phyloP scores from a whole-genome alignment of 2,797 vertebrate species.

The Etheostoma nigrum region DNA sequence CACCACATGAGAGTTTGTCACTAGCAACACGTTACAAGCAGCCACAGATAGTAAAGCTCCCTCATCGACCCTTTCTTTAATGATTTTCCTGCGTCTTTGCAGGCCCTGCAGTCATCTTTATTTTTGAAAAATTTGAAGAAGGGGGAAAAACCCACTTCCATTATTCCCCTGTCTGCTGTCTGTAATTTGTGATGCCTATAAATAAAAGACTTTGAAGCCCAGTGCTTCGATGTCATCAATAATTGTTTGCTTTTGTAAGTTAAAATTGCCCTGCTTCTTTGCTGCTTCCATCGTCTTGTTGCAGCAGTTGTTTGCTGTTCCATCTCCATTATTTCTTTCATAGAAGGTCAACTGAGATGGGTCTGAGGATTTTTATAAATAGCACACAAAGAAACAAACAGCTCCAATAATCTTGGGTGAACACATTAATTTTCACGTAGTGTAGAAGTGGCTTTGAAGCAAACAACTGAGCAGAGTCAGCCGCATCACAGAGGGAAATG shows the following conservation, averaged over 20 bases:
- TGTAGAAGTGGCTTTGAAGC: slow-evolving; percentile 31
- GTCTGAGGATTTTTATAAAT: slow-evolving; percentile 46
- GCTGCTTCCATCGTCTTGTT: slow-evolving; percentile 13
- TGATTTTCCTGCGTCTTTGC: slow-evolving; percentile 23
- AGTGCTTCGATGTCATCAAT: slow-evolving; percentile 53
- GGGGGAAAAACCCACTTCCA: slow-evolving; percentile 9
- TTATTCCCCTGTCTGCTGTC: slow-evolving; percentile 36
- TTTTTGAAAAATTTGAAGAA: slow-evolving; percentile 45
- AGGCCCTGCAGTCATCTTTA: slow-evolving; percentile 35
- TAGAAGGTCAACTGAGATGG: slow-evolving; percentile 38
- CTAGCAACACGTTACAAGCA: slow-evolving; percentile 22
- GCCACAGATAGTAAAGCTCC: slow-evolving; percentile 26
- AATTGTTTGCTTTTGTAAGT: slow-evolving; percentile 61
- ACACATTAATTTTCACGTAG: slow-evolving; percentile 15
- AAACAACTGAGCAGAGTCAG: slow-evolving; percentile 19
- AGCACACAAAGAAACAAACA: slow-evolving; percentile 36
- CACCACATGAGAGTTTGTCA: background rate
- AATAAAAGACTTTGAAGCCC: slow-evolving; percentile 66
- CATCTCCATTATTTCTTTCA: slow-evolving; percentile 30
- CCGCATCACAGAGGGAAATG: slow-evolving; percentile 9
- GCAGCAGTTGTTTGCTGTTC: slow-evolving; percentile 29
- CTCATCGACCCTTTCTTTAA: slow-evolving; percentile 34
- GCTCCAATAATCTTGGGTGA: slow-evolving; percentile 28
- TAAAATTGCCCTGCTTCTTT: slow-evolving; percentile 42
- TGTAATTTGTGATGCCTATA: slow-evolving; percentile 52